Base-by-base conservation (phyloP, 2,797 vertebrate genomes). In the Allobates femoralis region DNA sequence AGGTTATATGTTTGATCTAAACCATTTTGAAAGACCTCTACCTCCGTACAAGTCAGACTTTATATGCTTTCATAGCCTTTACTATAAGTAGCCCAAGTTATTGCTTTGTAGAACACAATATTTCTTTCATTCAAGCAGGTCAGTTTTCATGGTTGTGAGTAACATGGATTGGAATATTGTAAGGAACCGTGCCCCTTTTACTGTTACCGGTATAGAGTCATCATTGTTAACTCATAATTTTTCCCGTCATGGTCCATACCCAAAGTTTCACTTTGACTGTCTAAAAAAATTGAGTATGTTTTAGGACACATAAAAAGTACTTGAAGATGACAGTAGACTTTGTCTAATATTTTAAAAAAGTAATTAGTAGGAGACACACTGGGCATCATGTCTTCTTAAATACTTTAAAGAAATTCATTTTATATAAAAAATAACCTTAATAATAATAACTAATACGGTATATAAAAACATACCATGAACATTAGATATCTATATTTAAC, bases 171-270 rank as follows among this genome's bases (percentile, higher is more conserved):
- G 37, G 8, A 62, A 88, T 76, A 88, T 81, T 79, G 23, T 73
- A 69, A 41, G 73, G 78, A 88, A 69, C 23, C 76, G 58, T 77
- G 76, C 71, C 50, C 56, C 58, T 71, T 81, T 81, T 30, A 76
- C 73, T 76, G 37, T 76, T 81, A 76, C 77, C 69, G 74, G 75
- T 85, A 88, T 88, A 88, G 51, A 88, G 83, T 85, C 46, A 88
- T 85, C 87, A 81, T 88, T 88, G 87, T 88, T 81, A 62, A 76
- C 69, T 34, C 69, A 69, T 88, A 88, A 88, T 88, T 85, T 81
- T 85, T 58, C 83, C 37, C 81, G 87, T 88, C 87, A 88, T 83
- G 87, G 78, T 85, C 51, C 30, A n/a, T 76, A 76, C 83, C 77
- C 34, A 69, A 76, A n/a, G 62, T 84, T 84, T 76, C 83, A 55